These are phyloP conservation scores for Haemorhous mexicanus DNA, from an alignment of 2,113 vertebrate species.

Conservation along the genomic window DNA sequence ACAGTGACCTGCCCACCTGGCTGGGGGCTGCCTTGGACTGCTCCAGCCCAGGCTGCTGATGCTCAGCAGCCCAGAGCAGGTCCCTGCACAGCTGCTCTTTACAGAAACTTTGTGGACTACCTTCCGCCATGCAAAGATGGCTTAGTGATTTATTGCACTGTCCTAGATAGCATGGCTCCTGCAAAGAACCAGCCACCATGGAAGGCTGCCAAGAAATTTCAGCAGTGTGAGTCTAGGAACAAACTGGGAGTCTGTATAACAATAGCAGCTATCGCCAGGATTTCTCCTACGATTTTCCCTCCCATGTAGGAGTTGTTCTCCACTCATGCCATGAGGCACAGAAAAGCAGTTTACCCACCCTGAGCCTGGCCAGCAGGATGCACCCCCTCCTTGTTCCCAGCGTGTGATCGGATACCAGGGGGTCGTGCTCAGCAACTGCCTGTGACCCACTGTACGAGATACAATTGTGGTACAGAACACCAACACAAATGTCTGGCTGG, in stretches of 20 bases:
- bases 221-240: not conserved
- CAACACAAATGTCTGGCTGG: not conserved
- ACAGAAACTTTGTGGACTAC: not conserved
- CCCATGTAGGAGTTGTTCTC: not conserved
- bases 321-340: not conserved
- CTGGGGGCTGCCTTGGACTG: not conserved
- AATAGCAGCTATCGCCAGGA: not conserved
- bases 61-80: not conserved
- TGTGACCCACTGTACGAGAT: not conserved
- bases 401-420: not conserved
- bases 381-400: not conserved
- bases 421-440: not conserved
- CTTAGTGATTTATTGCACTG: not conserved
- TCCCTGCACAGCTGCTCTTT: not conserved
- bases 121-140: not conserved
- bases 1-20: not conserved
- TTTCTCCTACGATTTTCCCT: not conserved
- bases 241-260: not conserved
- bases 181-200: not conserved
- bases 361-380: not conserved
- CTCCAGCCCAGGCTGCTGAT: rapidly evolving
- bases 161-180: not conserved
- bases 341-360: not conserved
- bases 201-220: not conserved
- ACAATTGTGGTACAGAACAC: not conserved